Evolutionary conservation across 64 coral and sea anemone species (phyloP), one percentile per base, ranked within the genome.

Genomic region (Actinia equina): DNA sequence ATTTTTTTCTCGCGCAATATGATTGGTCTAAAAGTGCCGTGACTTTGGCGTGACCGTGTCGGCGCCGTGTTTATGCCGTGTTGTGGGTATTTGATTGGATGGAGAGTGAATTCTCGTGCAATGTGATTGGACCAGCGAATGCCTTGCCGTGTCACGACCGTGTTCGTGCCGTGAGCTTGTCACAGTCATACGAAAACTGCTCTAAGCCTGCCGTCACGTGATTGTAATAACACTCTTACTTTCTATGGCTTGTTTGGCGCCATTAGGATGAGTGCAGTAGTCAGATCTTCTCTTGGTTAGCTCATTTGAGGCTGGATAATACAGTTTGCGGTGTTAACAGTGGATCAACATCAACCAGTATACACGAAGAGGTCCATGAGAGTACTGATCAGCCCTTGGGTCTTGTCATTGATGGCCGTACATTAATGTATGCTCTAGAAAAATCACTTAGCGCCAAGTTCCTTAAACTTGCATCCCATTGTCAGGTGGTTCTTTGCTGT

Each of bases 401-500:
- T 49, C 60, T 99, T 3, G 83, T 99, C n/a, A 99, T 99, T 53
- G 93, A 99, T 71, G 97, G 97, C 22, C 88, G 88, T 59, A 99
- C 97, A 19, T 62, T 99, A 9, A 62, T 85, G 49, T 93, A 91
- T 52, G 97, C 97, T 8, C 67, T 99, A 18, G 97, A 95, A 17
- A 84, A 99, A 44, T 88, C 97, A 1, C 89, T 99, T 18, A 92
- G 89, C 79, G 46, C 57, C 22, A 89, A 95, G 86, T 99, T 99
- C 90, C 84, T 99, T 44, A 84, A 85, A 23, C 92, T 99, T 70
- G 91, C 97, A 6, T 89, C 86, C 44, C 83, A 80, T 25, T 99
- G 97, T 83, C 90, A 99, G 22, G 97, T 95, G 51, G 97, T 99
- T 45, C 82, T 99, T 46, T 99, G 97, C 87, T 99, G 97, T 11